Evolutionary conservation across 2,113 vertebrate genomes (phyloP), one percentile per base, ranked within the genome.

Genomic region (Sarotherodon lohbergeri): DNA sequence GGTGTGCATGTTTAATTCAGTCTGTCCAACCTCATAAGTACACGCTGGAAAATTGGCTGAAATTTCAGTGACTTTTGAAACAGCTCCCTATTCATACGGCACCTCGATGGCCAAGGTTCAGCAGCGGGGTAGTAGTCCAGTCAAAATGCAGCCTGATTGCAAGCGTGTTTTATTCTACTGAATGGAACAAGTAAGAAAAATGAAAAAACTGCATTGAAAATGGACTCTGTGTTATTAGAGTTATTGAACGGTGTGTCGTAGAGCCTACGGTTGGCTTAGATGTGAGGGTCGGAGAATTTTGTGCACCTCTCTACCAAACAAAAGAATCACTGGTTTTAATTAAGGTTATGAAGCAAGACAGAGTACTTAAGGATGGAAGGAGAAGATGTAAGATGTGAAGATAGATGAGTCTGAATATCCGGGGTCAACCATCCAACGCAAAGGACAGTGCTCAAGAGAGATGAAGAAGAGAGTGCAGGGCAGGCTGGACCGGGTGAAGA

Each of bases 401-500:
- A 1, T 0, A 68, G 39, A 46, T 4, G 8, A 46, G 13, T 73
- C 16, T 73, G 24, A 73, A 7, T 48, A 17, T 46, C 14, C 0
- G 1, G 13, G 22, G 14, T 73, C 22, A 73, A 3, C 41, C 22
- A 48, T 11, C 22, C 11, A 27, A 68, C 41, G 34, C 13, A 73
- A 0, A 27, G 8, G 68, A 27, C 68, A 27, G 22, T 46, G 22
- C 0, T 17, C 22, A 46, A 22, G 41, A 43, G n/a, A 43, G 63
- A 27, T 46, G 68, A 46, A 73, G 39, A 27, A 0, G 39, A 73
- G 39, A 10, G 22, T 24, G 39, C 13, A 73, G 39, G 66, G 66
- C 39, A 73, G 39, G 3, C 22, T 17, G 68, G 13, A 46, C 22
- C 5, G 2, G 22, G 5, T 46, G 22, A 73, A 16, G 39, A 48